Base-by-base conservation (phyloP, 2,888 invertebrate species). In the Netelia fuscicornis region DNA sequence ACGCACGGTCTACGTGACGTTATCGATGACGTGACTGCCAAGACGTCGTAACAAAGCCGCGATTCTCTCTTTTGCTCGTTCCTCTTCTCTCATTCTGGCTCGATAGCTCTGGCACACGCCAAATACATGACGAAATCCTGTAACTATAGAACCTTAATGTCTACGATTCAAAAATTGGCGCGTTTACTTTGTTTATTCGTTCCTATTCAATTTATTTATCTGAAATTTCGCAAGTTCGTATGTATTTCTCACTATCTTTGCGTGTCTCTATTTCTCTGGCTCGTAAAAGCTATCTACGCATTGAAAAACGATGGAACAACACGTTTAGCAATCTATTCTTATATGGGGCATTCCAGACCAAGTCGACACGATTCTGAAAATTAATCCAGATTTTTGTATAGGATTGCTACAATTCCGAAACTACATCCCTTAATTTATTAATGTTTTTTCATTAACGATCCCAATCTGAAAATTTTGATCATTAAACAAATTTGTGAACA, bases 1-100 rank as follows among this genome's bases (percentile, higher is more conserved):
- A 62, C 67, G 48, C 10, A 77, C 48, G n/a, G 37, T 37, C 20
- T 8, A 58, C 42, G 65, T 81, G 81, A 85, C 84, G 84, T 71
- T 75, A 70, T 85, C 65, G 74, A 78, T 85, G 84, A 85, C 84
- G 81, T 79, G 62, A 71, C 64, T 20, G 52, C 23, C 68, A 20
- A 62, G 81, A 58, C 68, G 78, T 78, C 56, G 77, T 65, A 71
- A 74, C 74, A 70, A 78, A 74, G 44, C n/a, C 56, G 23, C 17
- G 30, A 30, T 30, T 60, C 48, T 48, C 48, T 48, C 17, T 17
- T 13, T 48, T 3, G 48, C 11, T 48, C 48, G 2, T 17, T 42
- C 52, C 23, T n/a, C 42, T 37, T 11, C 17, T 58, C 42, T 30
- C 71, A 30, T 37, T 25, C 37, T 13, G 11, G 20, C 54, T 62